Evolutionary conservation across 2,888 invertebrate genomes (phyloP), one percentile per base, ranked within the genome.

Genomic region (Drosophila siamana): DNA sequence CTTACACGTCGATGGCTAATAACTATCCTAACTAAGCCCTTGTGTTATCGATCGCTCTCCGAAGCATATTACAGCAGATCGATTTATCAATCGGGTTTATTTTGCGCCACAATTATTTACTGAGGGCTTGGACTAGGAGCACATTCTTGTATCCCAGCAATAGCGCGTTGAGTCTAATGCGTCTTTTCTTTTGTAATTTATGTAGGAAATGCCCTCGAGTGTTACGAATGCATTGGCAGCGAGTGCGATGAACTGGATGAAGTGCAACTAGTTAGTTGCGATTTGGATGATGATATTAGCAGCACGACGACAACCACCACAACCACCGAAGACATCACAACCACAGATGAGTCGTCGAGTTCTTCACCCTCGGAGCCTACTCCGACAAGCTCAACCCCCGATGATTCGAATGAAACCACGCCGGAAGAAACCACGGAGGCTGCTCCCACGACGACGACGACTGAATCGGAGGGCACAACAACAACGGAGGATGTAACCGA

Each of bases 161-260:
- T 43, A 24, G 51, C n/a, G 15, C 13, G 4, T 15, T 16, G 33
- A 16, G 2, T 15, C 28, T 38, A 22, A 6, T 5, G 4, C 15
- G 15, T 38, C 5, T 5, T 4, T 44, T 26, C 22, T 13, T 28
- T 52, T n/a, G 13, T 6, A 24, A 36, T 22, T 15, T 15, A 59
- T 55, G 2, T 41, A 78, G 80, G 74, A 26, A 68, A 62, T 48
- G 62, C 59, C 5, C 68, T 91, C 28, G 8, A 76, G 3, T 91
- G 91, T 30, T 91, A 91, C 36, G 50, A 74, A 41, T 91, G 91
- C 61, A 73, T 78, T 13, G 90, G 91, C 2, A 59, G 62, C 0
- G 75, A 55, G 0, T 91, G 91, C 43, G 69, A 74, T 0, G 52
- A 73, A 11, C 41, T 74, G 7, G 55, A 51, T 0, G 19, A 43